These are phyloP conservation scores for Xenops minutus DNA, from an alignment of 2,797 vertebrate species.

Conservation along the genomic window DNA sequence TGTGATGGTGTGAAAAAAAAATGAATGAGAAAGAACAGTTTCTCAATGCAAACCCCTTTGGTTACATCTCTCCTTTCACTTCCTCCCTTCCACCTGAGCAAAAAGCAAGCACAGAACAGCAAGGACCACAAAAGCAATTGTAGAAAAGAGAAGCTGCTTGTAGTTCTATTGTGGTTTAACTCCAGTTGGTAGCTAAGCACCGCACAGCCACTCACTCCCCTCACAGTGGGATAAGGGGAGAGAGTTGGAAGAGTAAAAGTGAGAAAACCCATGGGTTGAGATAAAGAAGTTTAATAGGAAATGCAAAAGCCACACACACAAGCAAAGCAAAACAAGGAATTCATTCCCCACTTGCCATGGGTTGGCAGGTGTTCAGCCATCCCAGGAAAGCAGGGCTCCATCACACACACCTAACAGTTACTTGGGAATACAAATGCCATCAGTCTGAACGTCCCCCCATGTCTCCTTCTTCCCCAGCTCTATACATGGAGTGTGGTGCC, in stretches of 20 bases:
- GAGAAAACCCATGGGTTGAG: neutral
- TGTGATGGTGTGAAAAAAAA: neutral
- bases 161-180: neutral
- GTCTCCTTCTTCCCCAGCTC: neutral
- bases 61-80: neutral
- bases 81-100: neutral
- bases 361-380: neutral
- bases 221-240: neutral
- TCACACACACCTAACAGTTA: neutral
- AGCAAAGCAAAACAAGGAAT: neutral
- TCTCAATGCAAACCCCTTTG: neutral
- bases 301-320: neutral
- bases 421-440: neutral
- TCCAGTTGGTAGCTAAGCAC: neutral
- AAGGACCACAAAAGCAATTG: neutral
- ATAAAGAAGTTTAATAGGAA: neutral
- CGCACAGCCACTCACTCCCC: neutral
- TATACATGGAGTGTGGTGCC: neutral
- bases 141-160: neutral
- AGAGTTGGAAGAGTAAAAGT: neutral
- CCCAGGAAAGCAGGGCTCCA: neutral
- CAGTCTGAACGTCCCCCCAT: neutral
- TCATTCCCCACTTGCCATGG: neutral
- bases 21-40: neutral
- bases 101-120: neutral